Percentiles rank a stretch among this genome's conserved stretches.
These are phyloP conservation scores for Ginglymostoma cirratum DNA, from an alignment of 2,113 vertebrate genomes.

Conservation along the genomic window DNA sequence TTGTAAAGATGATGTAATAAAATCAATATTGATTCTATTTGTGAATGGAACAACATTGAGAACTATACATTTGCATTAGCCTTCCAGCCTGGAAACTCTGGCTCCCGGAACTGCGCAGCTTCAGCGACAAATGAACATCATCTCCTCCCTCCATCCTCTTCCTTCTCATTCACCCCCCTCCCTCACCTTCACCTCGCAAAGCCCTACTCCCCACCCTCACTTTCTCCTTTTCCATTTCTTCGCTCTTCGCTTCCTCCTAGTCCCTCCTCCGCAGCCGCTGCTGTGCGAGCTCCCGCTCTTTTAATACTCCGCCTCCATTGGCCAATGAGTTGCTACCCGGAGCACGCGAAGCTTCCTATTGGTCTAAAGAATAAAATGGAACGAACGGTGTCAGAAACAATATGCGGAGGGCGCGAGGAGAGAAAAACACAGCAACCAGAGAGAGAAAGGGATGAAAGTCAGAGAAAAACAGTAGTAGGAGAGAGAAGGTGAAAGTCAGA, in stretches of 20 bases:
- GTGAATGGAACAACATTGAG: background rate
- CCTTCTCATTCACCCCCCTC: background rate
- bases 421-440: background rate
- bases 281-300: background rate
- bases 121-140: background rate
- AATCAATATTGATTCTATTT: background rate
- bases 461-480: too few species aligned
- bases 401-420: background rate
- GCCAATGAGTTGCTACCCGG: constrained; percentile 10
- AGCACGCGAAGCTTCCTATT: background rate
- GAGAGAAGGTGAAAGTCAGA: background rate
- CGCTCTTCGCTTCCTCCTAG: too few species aligned
- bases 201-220: background rate
- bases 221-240: too few species aligned
- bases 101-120: background rate
- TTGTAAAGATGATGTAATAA: background rate
- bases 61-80: background rate
- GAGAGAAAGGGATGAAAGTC: background rate
- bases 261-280: background rate
- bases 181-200: background rate
- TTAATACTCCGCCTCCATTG: background rate
- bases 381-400: background rate
- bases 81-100: background rate
- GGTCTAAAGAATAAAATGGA: background rate
- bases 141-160: too few species aligned